A percentile compares a stretch with the other conserved stretches of the same genome.
These are phyloP conservation scores for Doris montereyensis DNA, from an alignment of 2,888 invertebrate genomes.

Conservation along the genomic window DNA sequence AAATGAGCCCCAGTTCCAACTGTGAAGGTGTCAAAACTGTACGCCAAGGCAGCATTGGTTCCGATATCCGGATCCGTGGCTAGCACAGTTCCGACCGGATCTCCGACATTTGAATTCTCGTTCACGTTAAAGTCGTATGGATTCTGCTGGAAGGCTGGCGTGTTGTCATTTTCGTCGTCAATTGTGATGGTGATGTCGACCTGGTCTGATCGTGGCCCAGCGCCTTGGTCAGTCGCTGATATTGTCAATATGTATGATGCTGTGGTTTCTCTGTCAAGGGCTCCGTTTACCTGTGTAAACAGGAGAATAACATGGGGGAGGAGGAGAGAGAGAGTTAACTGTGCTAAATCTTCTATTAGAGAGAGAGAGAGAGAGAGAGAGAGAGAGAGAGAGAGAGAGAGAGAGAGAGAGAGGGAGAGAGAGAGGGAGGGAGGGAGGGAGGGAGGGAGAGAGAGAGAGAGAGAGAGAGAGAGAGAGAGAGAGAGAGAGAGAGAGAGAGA, in stretches of 20 bases:
- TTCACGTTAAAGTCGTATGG: constrained; percentile 52
- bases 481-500: too few relatives aligned
- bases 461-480: too few relatives aligned
- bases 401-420: too few relatives aligned
- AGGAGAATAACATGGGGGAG: not conserved
- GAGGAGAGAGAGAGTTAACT: too few relatives aligned
- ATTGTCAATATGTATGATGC: constrained; percentile 52
- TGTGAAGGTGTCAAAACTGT: constrained; percentile 52
- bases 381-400: too few relatives aligned
- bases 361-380: too few relatives aligned
- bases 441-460: too few relatives aligned
- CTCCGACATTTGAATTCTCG: constrained; percentile 54
- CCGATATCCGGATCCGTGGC: constrained; percentile 46
- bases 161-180: constrained; percentile 62
- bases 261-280: constrained; percentile 61
- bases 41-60: constrained; percentile 49
- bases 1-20: constrained; percentile 45
- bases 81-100: constrained; percentile 49
- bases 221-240: constrained; percentile 54
- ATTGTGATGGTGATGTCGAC: constrained; percentile 56
- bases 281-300: constrained; percentile 50
- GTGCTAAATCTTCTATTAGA: too few relatives aligned
- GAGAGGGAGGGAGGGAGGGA: too few relatives aligned
- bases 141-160: constrained; percentile 50
- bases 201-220: constrained; percentile 49